A percentile compares a stretch with the other conserved stretches of the same genome.
Evolutionary conservation across 2,888 invertebrate genomes (phyloP).

Genomic region (Drosophila borealis): DNA sequence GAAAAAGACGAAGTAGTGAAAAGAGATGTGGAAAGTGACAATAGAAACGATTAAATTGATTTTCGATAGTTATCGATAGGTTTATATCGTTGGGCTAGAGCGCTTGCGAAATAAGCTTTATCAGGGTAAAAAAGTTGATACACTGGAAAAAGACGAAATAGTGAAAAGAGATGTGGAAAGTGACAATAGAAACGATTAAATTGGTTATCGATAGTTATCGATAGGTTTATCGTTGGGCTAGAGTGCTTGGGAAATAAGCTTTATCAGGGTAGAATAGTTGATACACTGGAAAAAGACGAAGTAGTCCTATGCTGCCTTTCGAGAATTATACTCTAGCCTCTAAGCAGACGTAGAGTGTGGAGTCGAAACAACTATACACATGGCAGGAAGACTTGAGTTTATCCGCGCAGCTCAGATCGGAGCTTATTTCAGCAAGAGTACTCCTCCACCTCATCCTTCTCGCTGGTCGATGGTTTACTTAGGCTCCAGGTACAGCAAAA

Average conservation of each 20-base stretch:
- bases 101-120: neutral
- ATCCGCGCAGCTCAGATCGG: too few species aligned
- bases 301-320: too few species aligned
- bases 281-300: neutral
- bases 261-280: neutral
- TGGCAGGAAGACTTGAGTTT: too few species aligned
- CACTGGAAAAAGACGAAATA: neutral
- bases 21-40: too few species aligned
- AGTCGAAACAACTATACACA: too few species aligned
- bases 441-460: too few species aligned
- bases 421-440: too few species aligned
- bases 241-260: neutral
- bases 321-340: too few species aligned
- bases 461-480: too few species aligned
- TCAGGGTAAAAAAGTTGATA: too few species aligned
- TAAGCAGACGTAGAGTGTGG: too few species aligned
- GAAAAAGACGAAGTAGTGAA: neutral
- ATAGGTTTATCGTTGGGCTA: neutral
- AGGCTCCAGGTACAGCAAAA: too few species aligned
- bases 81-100: neutral
- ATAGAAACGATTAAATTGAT: neutral
- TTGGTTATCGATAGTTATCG: neutral
- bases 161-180: slow-evolving; percentile 66
- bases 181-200: neutral
- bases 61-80: neutral